Evolutionary conservation across 2,113 vertebrate species (phyloP).

Genomic region (Thunnus maccoyii): DNA sequence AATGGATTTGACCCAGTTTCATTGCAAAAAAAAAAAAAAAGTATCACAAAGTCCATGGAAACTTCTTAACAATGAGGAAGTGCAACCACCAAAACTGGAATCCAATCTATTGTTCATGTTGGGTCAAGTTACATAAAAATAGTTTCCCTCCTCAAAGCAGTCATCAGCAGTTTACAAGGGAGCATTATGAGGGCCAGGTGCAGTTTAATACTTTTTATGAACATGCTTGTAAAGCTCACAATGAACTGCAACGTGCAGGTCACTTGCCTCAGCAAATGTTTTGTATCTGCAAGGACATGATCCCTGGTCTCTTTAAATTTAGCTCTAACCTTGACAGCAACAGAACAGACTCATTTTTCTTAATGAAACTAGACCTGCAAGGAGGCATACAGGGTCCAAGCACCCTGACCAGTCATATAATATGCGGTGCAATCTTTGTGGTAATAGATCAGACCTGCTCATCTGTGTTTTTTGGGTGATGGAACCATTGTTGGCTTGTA

Average conservation of each 20-base stretch:
- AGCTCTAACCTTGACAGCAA: neutral
- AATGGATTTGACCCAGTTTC: neutral
- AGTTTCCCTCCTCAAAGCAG: slow-evolving; percentile 1
- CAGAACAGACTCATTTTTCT: too few relatives aligned
- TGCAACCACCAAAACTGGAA: slow-evolving; percentile 5
- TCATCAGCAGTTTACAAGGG: slow-evolving; percentile 14
- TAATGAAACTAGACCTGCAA: too few relatives aligned
- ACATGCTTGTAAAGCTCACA: neutral
- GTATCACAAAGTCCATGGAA: neutral
- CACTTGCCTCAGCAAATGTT: neutral
- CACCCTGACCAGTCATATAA: too few relatives aligned
- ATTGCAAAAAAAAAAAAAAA: neutral
- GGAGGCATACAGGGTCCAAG: too few relatives aligned
- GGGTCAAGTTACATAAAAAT: slow-evolving; percentile 5
- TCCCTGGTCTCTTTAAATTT: neutral
- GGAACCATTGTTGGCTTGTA: too few relatives aligned
- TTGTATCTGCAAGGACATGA: neutral
- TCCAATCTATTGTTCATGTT: neutral
- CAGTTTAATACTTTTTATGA: slow-evolving; percentile 12
- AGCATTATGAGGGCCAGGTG: neutral
- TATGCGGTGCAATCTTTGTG: too few relatives aligned
- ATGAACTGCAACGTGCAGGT: neutral
- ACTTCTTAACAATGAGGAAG: slow-evolving; percentile 13
- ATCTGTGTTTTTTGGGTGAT: too few relatives aligned
- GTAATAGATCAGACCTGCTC: too few relatives aligned